Conservation (phyloP, 1,140 invertebrate genomes). For the Lucilia cuprina region DNA sequence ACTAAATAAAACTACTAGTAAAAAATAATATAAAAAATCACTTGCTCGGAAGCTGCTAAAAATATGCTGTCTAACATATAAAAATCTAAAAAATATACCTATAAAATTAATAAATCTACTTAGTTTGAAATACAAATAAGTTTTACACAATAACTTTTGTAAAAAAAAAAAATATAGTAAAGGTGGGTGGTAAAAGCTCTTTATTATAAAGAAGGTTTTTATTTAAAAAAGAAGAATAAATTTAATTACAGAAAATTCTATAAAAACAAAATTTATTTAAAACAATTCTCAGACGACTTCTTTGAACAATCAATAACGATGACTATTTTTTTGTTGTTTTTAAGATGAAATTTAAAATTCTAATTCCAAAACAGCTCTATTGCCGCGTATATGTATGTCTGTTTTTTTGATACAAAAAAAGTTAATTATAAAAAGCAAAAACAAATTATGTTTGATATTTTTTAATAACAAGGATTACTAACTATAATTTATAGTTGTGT, state of each 20-base stretch:
- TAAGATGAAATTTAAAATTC: constrained; percentile 23
- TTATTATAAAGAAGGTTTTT: background rate
- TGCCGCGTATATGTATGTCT: constrained; percentile 63
- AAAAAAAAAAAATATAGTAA: constrained; percentile 29
- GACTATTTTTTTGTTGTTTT: constrained; percentile 55
- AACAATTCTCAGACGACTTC: background rate
- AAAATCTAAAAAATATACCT: background rate
- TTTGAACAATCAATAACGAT: constrained; percentile 61
- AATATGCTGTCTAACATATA: constrained; percentile 31
- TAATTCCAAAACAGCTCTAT: constrained; percentile 55
- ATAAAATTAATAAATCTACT: background rate
- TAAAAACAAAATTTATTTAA: constrained; percentile 10
- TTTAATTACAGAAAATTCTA: background rate
- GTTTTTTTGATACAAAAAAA: constrained; percentile 41
- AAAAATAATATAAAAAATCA: background rate
- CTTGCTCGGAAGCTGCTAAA: constrained; percentile 25
- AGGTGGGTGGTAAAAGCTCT: constrained; percentile 1
- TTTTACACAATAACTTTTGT: constrained; percentile 32
- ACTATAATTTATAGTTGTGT: background rate
- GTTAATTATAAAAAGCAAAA: constrained; percentile 12
- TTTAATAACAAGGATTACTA: background rate
- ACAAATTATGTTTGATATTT: background rate
- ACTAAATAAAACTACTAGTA: constrained; percentile 11
- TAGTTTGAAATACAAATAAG: constrained; percentile 24
- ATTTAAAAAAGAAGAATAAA: background rate